phyloP scores from a whole-genome alignment of 2,888 invertebrate species.

The Parnassius apollo region DNA sequence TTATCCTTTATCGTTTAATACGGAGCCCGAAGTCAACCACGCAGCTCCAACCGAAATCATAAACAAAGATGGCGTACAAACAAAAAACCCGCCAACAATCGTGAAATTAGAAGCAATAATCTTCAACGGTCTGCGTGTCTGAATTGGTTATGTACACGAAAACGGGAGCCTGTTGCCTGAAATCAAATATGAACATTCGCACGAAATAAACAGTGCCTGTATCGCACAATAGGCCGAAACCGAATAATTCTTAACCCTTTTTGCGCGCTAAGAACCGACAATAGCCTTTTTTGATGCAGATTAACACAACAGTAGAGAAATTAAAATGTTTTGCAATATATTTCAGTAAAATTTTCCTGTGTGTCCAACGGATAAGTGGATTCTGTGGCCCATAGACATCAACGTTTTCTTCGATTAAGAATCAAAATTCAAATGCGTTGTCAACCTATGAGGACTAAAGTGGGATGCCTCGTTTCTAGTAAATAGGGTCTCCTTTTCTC shows the following conservation, averaged over 20 bases:
- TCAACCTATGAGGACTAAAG: too few relatives aligned
- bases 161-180: constrained; percentile 48
- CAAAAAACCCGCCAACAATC: constrained; percentile 37
- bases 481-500: too few relatives aligned
- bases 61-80: constrained; percentile 27
- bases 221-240: constrained; percentile 53
- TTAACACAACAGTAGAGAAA: constrained; percentile 2
- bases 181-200: constrained; percentile 70
- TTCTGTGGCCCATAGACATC: too few relatives aligned
- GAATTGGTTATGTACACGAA: constrained; percentile 43
- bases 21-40: constrained; percentile 27
- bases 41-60: constrained; percentile 26
- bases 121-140: constrained; percentile 40
- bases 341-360: too few relatives aligned
- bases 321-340: too few relatives aligned
- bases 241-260: constrained; percentile 50
- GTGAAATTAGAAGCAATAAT: constrained; percentile 50
- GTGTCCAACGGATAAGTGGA: too few relatives aligned
- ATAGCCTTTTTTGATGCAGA: constrained; percentile 27
- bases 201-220: constrained; percentile 61
- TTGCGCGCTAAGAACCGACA: constrained; percentile 42
- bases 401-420: too few relatives aligned
- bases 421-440: too few relatives aligned
- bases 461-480: too few relatives aligned
- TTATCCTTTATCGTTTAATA: constrained; percentile 19